A percentile compares a stretch with the other conserved stretches of the same genome.
Evolutionary conservation across 1,140 invertebrate species (phyloP).

Genomic region (Trichogramma pretiosum): DNA sequence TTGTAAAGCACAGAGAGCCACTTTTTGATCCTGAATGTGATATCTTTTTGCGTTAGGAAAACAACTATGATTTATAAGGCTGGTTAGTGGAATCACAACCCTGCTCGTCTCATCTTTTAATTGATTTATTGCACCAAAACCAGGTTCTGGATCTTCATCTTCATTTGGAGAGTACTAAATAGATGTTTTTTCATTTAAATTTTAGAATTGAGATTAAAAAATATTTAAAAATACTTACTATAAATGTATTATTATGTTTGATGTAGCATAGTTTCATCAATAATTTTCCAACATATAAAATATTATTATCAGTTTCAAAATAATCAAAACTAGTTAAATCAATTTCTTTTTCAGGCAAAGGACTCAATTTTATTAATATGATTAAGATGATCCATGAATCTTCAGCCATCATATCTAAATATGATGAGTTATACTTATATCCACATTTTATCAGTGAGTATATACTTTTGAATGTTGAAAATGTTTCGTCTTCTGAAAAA

Average conservation of each 20-base stretch:
- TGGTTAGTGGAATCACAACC: background rate
- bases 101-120: slow-evolving; percentile 6
- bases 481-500: slow-evolving; percentile 31
- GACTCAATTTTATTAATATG: slow-evolving; percentile 1
- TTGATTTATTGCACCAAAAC: background rate
- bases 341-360: background rate
- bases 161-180: background rate
- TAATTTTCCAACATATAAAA: slow-evolving; percentile 9
- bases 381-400: slow-evolving; percentile 6
- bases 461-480: background rate
- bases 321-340: slow-evolving; percentile 3
- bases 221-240: slow-evolving; percentile 6
- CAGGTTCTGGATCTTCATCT: no score
- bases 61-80: slow-evolving; percentile 5
- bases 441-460: background rate
- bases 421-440: background rate
- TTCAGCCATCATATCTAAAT: background rate
- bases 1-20: background rate
- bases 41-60: slow-evolving; percentile 8
- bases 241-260: background rate
- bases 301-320: slow-evolving; percentile 5
- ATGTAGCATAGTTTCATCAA: background rate
- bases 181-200: background rate
- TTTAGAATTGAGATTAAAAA: background rate
- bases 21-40: background rate